Percentiles rank a stretch among this genome's conserved stretches.
These are phyloP conservation scores for Sus cebifrons DNA, from an alignment of 2,797 vertebrate species.

Conservation along the genomic window DNA sequence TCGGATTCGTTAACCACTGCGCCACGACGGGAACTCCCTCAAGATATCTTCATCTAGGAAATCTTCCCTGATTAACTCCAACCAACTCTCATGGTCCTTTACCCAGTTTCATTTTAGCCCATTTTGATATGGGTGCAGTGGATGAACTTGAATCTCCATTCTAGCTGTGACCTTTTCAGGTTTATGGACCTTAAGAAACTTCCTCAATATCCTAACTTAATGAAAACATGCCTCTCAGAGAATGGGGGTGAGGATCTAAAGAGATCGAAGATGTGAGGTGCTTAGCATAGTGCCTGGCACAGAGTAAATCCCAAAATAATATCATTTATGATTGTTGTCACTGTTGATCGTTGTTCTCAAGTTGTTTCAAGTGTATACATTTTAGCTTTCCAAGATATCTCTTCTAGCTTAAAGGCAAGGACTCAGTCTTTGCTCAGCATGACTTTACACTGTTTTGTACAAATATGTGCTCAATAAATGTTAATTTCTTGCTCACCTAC, in stretches of 20 bases:
- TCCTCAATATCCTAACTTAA: conserved; percentile 36
- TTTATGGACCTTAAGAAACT: background rate
- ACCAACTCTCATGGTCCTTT: background rate
- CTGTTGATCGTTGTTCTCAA: background rate
- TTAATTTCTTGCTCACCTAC: background rate
- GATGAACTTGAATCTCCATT: background rate
- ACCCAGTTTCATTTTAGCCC: conserved; percentile 15
- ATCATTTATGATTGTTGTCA: conserved; percentile 11
- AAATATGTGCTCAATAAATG: conserved; percentile 42
- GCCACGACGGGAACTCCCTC: too few relatives aligned
- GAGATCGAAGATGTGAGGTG: background rate
- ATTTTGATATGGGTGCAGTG: background rate
- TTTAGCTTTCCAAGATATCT: conserved; percentile 22
- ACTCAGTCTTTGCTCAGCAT: background rate
- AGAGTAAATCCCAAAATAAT: conserved; percentile 42
- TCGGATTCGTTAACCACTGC: too few relatives aligned
- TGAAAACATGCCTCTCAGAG: background rate
- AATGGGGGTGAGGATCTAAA: background rate
- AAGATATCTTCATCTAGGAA: background rate
- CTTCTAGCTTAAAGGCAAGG: background rate
- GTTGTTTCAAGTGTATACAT: background rate
- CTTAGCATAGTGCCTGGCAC: conserved; percentile 24
- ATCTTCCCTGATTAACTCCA: background rate
- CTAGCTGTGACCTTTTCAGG: conserved; percentile 14
- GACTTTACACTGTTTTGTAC: conserved; percentile 24